Percentiles rank a stretch among this genome's conserved stretches.
These are phyloP conservation scores for Pteria penguin DNA, from an alignment of 2,888 invertebrate genomes.

Conservation along the genomic window DNA sequence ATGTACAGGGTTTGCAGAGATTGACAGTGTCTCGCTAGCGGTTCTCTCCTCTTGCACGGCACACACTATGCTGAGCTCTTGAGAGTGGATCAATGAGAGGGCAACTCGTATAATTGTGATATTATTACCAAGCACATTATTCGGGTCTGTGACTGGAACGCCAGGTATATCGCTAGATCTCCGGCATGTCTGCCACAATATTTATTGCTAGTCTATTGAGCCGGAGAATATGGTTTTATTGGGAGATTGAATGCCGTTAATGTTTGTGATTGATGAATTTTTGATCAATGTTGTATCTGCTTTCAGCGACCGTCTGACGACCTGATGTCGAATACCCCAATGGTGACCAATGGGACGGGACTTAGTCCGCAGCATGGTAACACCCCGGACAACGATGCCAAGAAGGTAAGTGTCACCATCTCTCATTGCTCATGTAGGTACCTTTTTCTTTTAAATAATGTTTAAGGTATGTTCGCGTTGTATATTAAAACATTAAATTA, in stretches of 20 bases:
- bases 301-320: conserved; percentile 98
- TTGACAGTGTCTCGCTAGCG: too few relatives aligned
- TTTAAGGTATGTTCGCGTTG: too few relatives aligned
- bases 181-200: too few relatives aligned
- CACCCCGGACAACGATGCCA: conserved; percentile 92
- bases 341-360: conserved; percentile 87
- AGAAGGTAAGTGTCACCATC: conserved; percentile 97
- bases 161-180: not conserved
- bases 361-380: conserved; percentile 90
- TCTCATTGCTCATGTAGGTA: too few relatives aligned
- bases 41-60: too few relatives aligned
- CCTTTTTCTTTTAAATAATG: too few relatives aligned
- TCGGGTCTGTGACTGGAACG: not conserved
- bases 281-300: conserved; percentile 37
- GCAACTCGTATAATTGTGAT: not conserved
- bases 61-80: too few relatives aligned
- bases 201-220: not conserved
- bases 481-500: too few relatives aligned
- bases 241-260: not conserved
- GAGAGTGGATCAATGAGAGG: not conserved
- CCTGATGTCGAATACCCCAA: conserved; percentile 92
- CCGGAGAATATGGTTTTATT: conserved; percentile 21
- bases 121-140: too few relatives aligned
- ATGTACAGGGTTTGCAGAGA: too few relatives aligned
- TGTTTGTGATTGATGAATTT: conserved; percentile 12